These are phyloP conservation scores for Zygothrica quintamaculata DNA, from an alignment of 2,888 invertebrate species.

Conservation along the genomic window DNA sequence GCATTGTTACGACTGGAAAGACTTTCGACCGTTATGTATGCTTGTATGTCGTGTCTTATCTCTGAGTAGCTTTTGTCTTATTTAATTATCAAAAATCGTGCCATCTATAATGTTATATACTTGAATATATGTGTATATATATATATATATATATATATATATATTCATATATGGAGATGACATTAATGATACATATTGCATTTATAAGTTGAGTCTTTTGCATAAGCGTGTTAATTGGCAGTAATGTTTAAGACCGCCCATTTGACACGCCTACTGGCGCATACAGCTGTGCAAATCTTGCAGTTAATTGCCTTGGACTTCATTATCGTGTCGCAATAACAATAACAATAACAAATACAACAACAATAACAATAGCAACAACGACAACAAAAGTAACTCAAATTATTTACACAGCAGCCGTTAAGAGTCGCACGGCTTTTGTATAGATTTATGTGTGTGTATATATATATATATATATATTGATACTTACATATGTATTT, in stretches of 20 bases:
- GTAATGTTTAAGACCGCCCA: constrained; percentile 35
- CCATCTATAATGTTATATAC: constrained; percentile 4
- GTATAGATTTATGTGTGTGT: constrained; percentile 2
- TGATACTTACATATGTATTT: too few relatives aligned
- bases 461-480: constrained; percentile 14
- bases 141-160: neutral
- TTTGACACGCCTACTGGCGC: constrained; percentile 3
- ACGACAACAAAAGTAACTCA: constrained; percentile 11
- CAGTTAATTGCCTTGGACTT: constrained; percentile 44
- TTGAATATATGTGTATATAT: constrained; percentile 6
- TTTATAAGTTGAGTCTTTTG: constrained; percentile 38
- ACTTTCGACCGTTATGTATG: constrained; percentile 6
- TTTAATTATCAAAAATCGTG: constrained; percentile 37
- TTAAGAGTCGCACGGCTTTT: constrained; percentile 33
- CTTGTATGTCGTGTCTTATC: constrained; percentile 15
- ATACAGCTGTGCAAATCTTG: constrained; percentile 30
- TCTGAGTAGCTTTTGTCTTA: constrained; percentile 29
- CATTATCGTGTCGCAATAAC: constrained; percentile 30
- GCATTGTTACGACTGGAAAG: constrained; percentile 1
- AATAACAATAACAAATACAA: constrained; percentile 16
- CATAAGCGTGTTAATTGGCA: constrained; percentile 48
- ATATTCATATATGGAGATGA: constrained; percentile 11
- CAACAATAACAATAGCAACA: constrained; percentile 9
- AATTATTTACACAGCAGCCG: constrained; percentile 49
- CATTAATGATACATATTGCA: constrained; percentile 34